phyloP scores from a whole-genome alignment of 92 coral and sea anemone genomes.

The Muricea muricata region DNA sequence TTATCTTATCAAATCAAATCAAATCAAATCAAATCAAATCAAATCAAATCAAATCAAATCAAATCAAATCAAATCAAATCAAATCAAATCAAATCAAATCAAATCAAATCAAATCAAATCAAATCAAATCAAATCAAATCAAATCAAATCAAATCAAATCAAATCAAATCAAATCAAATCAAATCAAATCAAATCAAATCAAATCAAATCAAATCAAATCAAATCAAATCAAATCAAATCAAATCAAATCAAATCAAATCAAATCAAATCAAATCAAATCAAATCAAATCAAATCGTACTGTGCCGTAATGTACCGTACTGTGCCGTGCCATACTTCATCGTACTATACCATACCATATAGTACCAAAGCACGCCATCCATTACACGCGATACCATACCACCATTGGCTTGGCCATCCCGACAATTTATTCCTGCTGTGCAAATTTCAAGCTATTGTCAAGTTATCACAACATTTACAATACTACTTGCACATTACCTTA shows the following conservation, averaged over 20 bases:
- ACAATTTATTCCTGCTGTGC: no score
- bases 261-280: slow-evolving; percentile 16
- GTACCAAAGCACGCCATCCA: no score
- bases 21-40: not conserved
- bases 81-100: slow-evolving; percentile 20
- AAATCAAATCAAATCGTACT: not conserved
- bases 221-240: not conserved
- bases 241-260: slow-evolving; percentile 14
- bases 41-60: slow-evolving; percentile 1
- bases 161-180: slow-evolving; percentile 14
- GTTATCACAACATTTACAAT: no score
- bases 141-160: slow-evolving; percentile 11
- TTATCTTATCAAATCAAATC: slow-evolving; percentile 8
- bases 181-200: slow-evolving; percentile 12
- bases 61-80: slow-evolving; percentile 6
- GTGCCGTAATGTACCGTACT: no score
- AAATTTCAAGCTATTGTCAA: no score
- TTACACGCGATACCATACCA: no score
- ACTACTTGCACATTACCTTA: no score
- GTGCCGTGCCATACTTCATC: no score
- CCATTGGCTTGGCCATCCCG: no score
- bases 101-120: slow-evolving; percentile 18
- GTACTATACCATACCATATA: no score
- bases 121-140: slow-evolving; percentile 10
- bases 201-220: slow-evolving; percentile 10